Base-by-base conservation (phyloP, 2,797 vertebrate genomes). In the Geotrypetes seraphini region DNA sequence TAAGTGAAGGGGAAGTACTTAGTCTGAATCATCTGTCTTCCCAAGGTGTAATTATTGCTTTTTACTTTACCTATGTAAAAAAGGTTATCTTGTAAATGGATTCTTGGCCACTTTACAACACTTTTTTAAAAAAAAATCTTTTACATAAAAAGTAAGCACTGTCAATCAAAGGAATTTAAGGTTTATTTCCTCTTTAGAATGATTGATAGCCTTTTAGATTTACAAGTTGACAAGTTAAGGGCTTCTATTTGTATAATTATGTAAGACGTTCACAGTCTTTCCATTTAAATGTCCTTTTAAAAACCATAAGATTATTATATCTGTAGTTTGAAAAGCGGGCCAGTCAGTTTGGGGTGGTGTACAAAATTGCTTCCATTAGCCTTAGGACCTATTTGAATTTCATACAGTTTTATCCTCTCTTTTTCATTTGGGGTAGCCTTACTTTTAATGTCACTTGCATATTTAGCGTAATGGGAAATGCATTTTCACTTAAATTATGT, bases 211-310 rank as follows among this genome's bases (percentile, higher is more conserved):
- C 84, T 82, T 87, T 87, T 84, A 83, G 73, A 78, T 86, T 78
- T 73, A 74, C 66, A 75, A 76, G 84, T 78, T 89, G 87, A 90
- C 86, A 88, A 83, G 80, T 84, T 88, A 90, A 90, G 85, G 83
- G 73, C 73, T 86, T 83, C 79, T 78, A 80, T 77, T 78, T 71
- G 70, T 73, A 75, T 87, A 89, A 90, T 90, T 89, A 85, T 83
- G 71, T 66, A 71, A 79, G 76, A 77, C 84, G 86, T 77, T 83
- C 80, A 81, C 79, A 83, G 83, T 77, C 76, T 84, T 82, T 80
- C 79, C 82, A 83, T 85, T 81, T 84, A 83, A 90, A 83, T 80
- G 81, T 81, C 78, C 79, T 86, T 85, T 84, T 82, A 83, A 81
- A n/a, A 83, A 77, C 76, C 73, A 9, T 54, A 63, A 79, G 79